These are phyloP conservation scores for Drosophila prosaltans DNA, from an alignment of 1,140 invertebrate species.

Conservation along the genomic window DNA sequence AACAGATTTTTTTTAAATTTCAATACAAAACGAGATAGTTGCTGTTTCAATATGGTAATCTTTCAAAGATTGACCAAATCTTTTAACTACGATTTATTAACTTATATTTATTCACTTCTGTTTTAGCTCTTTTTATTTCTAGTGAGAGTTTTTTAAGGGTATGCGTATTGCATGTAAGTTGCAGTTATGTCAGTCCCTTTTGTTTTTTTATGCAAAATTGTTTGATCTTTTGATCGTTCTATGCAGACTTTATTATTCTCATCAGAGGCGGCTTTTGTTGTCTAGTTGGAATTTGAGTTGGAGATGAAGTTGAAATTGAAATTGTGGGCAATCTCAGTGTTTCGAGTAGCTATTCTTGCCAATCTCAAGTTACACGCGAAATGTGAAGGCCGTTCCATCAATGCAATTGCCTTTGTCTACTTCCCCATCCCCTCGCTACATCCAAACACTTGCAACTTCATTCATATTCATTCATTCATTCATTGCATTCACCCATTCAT, in stretches of 20 bases:
- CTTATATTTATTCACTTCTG: no score
- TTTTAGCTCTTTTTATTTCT: no score
- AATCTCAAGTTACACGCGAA: conserved; percentile 59
- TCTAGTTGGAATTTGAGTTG: conserved; percentile 1
- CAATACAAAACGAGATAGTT: no score
- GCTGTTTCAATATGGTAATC: no score
- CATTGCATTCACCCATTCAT: conserved; percentile 19
- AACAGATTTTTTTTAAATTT: no score
- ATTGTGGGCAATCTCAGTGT: conserved; percentile 31
- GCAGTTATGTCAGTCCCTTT: no score
- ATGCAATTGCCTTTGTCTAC: conserved; percentile 41
- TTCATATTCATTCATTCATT: conserved; percentile 60
- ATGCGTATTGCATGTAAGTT: no score
- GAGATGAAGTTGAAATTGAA: conserved; percentile 20
- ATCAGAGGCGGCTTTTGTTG: background rate
- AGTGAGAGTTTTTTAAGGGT: no score
- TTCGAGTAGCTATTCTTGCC: conserved; percentile 39
- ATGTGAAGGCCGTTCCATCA: conserved; percentile 64
- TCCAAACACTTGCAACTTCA: conserved; percentile 37
- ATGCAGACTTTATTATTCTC: background rate
- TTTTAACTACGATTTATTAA: no score
- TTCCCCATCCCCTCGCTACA: conserved; percentile 29
- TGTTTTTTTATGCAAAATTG: background rate
- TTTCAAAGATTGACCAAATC: no score
- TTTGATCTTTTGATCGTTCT: background rate